Evolutionary conservation across 2,888 invertebrate species (phyloP).

Genomic region (Bursaphelenchus okinawaensis): DNA sequence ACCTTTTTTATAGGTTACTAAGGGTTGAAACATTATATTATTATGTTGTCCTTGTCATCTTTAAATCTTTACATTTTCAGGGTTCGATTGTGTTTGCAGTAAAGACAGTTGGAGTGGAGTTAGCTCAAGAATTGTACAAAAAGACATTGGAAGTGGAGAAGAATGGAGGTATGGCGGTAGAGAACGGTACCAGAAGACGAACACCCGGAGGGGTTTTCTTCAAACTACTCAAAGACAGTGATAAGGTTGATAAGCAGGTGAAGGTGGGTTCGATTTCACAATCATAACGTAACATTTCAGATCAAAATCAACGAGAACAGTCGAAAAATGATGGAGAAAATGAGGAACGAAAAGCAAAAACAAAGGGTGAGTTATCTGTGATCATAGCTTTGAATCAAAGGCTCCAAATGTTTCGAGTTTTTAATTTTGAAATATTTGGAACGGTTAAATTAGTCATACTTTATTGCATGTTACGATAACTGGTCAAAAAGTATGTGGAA

Average conservation of each 20-base stretch:
- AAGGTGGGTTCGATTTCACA: constrained; percentile 12
- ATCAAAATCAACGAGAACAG: not conserved
- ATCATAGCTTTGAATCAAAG: too few relatives aligned
- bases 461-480: too few relatives aligned
- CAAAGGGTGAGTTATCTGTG: not conserved
- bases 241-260: constrained; percentile 5
- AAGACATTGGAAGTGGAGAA: constrained; percentile 41
- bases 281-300: not conserved
- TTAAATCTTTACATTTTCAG: constrained; percentile 13
- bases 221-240: constrained; percentile 19
- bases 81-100: constrained; percentile 38
- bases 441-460: too few relatives aligned
- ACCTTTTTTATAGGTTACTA: not conserved
- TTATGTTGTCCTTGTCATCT: not conserved
- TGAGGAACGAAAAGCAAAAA: not conserved
- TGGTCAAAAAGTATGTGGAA: too few relatives aligned
- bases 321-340: not conserved
- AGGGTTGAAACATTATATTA: constrained; percentile 5
- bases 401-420: too few relatives aligned
- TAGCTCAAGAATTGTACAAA: constrained; percentile 39
- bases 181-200: constrained; percentile 32
- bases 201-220: constrained; percentile 57
- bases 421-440: too few relatives aligned
- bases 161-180: constrained; percentile 45
- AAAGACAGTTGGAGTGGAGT: constrained; percentile 33